Base-by-base conservation (phyloP, 2,797 vertebrate species). In the Philypnodon macrostomus region DNA sequence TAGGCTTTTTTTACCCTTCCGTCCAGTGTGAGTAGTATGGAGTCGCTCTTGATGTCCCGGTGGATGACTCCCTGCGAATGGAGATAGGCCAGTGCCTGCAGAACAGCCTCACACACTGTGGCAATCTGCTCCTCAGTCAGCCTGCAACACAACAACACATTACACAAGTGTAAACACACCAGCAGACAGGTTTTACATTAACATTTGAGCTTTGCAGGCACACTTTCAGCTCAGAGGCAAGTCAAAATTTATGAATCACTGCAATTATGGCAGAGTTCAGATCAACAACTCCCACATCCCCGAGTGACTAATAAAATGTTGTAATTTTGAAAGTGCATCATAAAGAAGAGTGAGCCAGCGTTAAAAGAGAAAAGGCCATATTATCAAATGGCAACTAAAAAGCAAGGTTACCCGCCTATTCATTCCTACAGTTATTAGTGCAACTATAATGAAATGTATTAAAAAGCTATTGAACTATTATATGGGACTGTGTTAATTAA, bases 1-100 rank as follows among this genome's bases (percentile, higher is more conserved):
- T 3, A 23, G 21, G 21, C 26, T 82, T 38, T 15, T 34, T 50
- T 7, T 86, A 98, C 97, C 87, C 95, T 90, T 73, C 97, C 97
- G 0, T 98, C 97, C 12, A 97, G 81, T 0, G 96, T 97, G 58
- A 99, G 85, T 7, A 99, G 89, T 66, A 99, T 99, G 33, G 97
- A 99, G 85, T 98, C 96, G 0, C 97, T 99, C 89, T 99, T 99
- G 76, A 99, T 97, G 89, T 99, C 97, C 54, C 97, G 85, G 84
- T 99, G 97, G 72, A 99, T 98, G 78, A 99, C 96, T 1, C 96
- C 97, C 79, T 98, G 96, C 18, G 95, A 94, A 47, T 98, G 96
- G 54, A 99, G 93, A 65, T 98, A 98, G 11, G 92, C 90, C 77
- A 98, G 85, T 4, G 97, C 96, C 84, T 97, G 95, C 69, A 99